Evolutionary conservation across 2,888 invertebrate genomes (phyloP).

Genomic region (Cepaea hortensis): DNA sequence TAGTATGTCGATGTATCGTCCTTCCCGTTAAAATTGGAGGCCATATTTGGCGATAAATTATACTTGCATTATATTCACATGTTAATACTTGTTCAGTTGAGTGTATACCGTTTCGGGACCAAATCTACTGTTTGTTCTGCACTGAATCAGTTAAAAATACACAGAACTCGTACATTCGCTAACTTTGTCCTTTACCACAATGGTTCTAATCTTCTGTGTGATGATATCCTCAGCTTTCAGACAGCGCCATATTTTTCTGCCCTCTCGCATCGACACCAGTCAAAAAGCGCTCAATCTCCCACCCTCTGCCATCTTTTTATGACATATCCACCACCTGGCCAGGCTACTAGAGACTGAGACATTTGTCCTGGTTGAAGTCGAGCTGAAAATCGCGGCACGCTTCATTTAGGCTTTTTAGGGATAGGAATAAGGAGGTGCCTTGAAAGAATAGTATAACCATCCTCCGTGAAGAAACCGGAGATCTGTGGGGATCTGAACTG

Average conservation of each 20-base stretch:
- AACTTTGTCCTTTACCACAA: background rate
- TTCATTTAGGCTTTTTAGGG: constrained; percentile 8
- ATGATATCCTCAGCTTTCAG: background rate
- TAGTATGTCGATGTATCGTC: no score
- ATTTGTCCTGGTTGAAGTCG: background rate
- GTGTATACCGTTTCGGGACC: no score
- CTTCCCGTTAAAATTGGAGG: no score
- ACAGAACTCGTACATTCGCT: no score
- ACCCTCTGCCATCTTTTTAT: constrained; percentile 24
- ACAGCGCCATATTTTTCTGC: background rate
- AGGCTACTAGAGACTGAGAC: background rate
- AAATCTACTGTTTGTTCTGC: no score
- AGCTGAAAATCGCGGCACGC: constrained; percentile 24
- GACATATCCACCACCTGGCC: constrained; percentile 29
- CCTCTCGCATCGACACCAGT: background rate
- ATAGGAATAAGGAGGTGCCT: background rate
- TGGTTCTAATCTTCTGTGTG: background rate
- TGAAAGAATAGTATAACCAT: background rate
- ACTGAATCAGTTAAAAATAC: no score
- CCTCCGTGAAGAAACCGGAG: background rate
- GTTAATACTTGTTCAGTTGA: no score
- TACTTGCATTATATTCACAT: no score
- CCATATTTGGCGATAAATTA: no score
- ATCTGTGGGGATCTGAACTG: background rate
- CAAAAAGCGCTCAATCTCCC: constrained; percentile 14